Base-by-base conservation (phyloP, 2,888 invertebrate genomes). In the Pyrrhosoma nymphula region DNA sequence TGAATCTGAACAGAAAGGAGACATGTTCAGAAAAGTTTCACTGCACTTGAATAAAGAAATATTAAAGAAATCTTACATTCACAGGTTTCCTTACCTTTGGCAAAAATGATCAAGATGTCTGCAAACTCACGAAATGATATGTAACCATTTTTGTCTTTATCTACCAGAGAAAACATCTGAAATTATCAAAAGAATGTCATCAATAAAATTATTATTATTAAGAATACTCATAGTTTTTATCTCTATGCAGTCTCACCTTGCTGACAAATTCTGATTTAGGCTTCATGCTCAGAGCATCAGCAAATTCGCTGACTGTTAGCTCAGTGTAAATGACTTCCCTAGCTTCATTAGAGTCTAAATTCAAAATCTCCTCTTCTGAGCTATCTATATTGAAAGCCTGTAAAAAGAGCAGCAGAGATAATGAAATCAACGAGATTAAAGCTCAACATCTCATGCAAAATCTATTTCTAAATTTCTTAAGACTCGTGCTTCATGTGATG, bases 91-190 rank as follows among this genome's bases (percentile, higher is more conserved):
- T 95, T 96, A 97, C 97, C 97, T 96, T 98, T 97, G 0, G 97
- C 97, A 96, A 98, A 98, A 96, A 98, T 97, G 3, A 97, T 97
- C 88, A 98, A 97, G 96, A 98, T 97, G 96, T 98, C 97, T 20
- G 98, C 96, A 96, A 98, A 98, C 96, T 98, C 98, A 90, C 97
- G 97, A 96, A 98, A 98, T 1, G 98, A 97, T 95, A 98, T 97
- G 96, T 97, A 98, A 6, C 98, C 98, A 96, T 97, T 98, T 96
- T 97, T 96, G 96, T 98, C 97, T 95, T 97, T 97, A 96, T 98
- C 98, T 39, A 98, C 97, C 88, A 98, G 96, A 16, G 96, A 96
- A 96, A 98, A 98, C 97, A 98, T 97, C 96, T 97, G 95, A n/a
- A 95, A 75, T 63, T 20, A 95, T 90, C 26, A 30, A 35, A 47